Conservation (phyloP, 2,113 vertebrate species). For the Tyrannus savana region DNA sequence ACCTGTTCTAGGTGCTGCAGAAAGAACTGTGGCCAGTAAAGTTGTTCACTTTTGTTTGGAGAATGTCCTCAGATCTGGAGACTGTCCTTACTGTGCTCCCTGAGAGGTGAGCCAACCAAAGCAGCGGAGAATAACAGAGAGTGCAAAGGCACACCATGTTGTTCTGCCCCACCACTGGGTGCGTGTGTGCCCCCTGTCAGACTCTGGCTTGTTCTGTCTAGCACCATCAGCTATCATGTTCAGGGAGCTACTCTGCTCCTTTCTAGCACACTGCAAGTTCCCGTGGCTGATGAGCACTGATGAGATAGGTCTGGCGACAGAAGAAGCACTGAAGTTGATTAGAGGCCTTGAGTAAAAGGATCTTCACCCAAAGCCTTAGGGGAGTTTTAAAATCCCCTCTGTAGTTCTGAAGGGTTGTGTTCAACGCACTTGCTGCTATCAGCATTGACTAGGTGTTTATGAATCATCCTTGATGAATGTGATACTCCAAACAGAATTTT, state of each 20-base stretch:
- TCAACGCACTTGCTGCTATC: not conserved
- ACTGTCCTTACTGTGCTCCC: not conserved
- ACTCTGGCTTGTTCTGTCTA: not conserved
- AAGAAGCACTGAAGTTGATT: not conserved
- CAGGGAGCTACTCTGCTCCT: not conserved
- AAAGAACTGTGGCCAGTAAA: not conserved
- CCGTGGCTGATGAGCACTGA: not conserved
- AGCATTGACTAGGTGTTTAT: not conserved
- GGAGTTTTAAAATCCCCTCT: not conserved
- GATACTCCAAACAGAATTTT: not conserved
- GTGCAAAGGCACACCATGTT: rapidly evolving
- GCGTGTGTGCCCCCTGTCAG: not conserved
- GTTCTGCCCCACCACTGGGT: not conserved
- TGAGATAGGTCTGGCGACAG: not conserved
- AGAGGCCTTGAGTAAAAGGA: not conserved
- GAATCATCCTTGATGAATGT: not conserved
- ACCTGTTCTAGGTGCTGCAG: not conserved
- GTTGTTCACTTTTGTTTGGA: not conserved
- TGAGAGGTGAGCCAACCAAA: not conserved
- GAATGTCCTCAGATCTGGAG: not conserved
- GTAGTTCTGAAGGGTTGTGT: not conserved
- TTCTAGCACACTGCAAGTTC: not conserved
- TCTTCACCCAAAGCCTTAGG: not conserved
- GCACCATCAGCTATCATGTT: not conserved
- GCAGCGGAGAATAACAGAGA: not conserved